Evolutionary conservation across 2,113 vertebrate species (phyloP).

Genomic region (Oncorhynchus nerka): DNA sequence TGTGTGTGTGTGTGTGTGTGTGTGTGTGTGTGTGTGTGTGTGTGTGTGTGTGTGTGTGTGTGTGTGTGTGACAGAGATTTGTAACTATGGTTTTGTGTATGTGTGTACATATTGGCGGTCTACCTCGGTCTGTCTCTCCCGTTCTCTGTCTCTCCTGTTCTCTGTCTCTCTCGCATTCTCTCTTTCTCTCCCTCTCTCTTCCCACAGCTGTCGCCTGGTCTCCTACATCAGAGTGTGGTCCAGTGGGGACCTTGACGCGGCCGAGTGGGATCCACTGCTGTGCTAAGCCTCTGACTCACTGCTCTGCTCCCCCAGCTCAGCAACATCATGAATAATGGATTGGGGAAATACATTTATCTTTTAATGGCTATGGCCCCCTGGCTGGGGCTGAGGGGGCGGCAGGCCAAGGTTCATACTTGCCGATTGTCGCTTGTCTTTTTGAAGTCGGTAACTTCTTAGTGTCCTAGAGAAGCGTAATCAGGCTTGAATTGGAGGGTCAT

Average conservation of each 20-base stretch:
- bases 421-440: slow-evolving; percentile 76
- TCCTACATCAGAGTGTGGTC: slow-evolving; percentile 56
- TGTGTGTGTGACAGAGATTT: neutral
- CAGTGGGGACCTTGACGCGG: slow-evolving; percentile 59
- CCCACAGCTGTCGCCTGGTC: slow-evolving; percentile 62
- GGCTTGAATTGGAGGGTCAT: slow-evolving; percentile 71
- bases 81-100: neutral
- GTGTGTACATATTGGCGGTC: neutral
- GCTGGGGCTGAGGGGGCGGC: slow-evolving; percentile 53
- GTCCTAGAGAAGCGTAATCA: slow-evolving; percentile 80
- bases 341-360: slow-evolving; percentile 81
- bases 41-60: neutral
- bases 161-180: slow-evolving; percentile 17
- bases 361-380: slow-evolving; percentile 73
- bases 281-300: slow-evolving; percentile 73
- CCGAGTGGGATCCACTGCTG: slow-evolving; percentile 71
- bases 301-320: slow-evolving; percentile 51
- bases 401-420: slow-evolving; percentile 53
- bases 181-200: slow-evolving; percentile 29
- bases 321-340: slow-evolving; percentile 79
- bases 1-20: neutral
- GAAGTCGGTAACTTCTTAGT: slow-evolving; percentile 75
- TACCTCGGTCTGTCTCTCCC: slow-evolving; percentile 27
- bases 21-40: neutral
- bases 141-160: slow-evolving; percentile 21